These are phyloP conservation scores for Thumatha senex DNA, from an alignment of 2,888 invertebrate species.

Conservation along the genomic window DNA sequence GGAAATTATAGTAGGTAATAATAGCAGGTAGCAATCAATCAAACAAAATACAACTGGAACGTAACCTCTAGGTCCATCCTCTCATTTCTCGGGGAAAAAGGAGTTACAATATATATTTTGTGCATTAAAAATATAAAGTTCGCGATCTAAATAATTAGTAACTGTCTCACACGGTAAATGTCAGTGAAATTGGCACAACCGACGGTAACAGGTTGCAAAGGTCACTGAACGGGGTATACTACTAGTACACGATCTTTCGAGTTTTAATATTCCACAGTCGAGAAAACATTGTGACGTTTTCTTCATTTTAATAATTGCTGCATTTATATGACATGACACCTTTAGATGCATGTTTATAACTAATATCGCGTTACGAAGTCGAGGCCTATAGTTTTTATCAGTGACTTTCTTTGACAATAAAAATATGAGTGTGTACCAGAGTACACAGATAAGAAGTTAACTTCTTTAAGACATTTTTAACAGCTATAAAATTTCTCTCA, in stretches of 20 bases:
- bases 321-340: not conserved
- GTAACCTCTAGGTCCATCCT: too few species aligned
- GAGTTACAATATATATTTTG: too few species aligned
- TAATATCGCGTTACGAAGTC: not conserved
- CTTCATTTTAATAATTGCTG: not conserved
- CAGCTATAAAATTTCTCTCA: too few species aligned
- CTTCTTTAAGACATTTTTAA: too few species aligned
- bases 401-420: not conserved
- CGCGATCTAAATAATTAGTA: too few species aligned
- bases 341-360: not conserved
- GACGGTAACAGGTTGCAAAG: slow-evolving; percentile 12
- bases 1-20: too few species aligned
- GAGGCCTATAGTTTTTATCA: not conserved
- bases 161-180: slow-evolving; percentile 18
- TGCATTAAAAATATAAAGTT: too few species aligned
- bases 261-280: not conserved
- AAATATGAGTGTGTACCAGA: too few species aligned
- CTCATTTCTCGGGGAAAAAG: too few species aligned
- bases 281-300: not conserved
- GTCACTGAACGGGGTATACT: slow-evolving; percentile 7
- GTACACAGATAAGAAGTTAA: too few species aligned
- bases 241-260: not conserved
- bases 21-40: too few species aligned
- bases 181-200: slow-evolving; percentile 15
- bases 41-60: too few species aligned